Percentiles rank a stretch among this genome's conserved stretches.
Conservation (phyloP, 2,113 vertebrate genomes). For the Sisor rabdophorus region DNA sequence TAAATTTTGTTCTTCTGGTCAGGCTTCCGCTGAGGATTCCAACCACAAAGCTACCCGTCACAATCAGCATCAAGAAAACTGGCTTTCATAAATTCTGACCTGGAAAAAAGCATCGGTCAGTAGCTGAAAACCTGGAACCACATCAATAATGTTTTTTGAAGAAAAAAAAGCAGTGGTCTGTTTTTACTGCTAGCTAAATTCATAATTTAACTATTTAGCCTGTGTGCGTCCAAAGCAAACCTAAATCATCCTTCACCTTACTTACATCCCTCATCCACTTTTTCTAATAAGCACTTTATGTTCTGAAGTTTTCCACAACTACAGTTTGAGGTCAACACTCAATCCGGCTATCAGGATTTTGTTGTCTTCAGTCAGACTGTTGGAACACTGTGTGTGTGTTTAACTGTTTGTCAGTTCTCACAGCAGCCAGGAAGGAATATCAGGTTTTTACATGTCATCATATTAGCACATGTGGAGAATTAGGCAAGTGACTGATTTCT, state of each 20-base stretch:
- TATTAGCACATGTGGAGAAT: neutral
- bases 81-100: slow-evolving; percentile 32
- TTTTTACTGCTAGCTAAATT: slow-evolving; percentile 42
- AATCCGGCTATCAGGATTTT: slow-evolving; percentile 37
- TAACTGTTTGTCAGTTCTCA: slow-evolving; percentile 6
- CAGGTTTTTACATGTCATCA: neutral
- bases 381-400: slow-evolving; percentile 33
- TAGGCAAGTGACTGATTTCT: neutral
- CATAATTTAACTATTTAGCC: slow-evolving; percentile 39
- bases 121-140: slow-evolving; percentile 25
- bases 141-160: slow-evolving; percentile 25
- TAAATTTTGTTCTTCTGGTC: slow-evolving; percentile 26
- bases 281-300: slow-evolving; percentile 25
- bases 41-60: slow-evolving; percentile 23
- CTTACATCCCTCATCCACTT: neutral
- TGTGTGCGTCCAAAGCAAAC: slow-evolving; percentile 28
- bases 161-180: slow-evolving; percentile 1
- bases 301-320: slow-evolving; percentile 26
- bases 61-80: slow-evolving; percentile 24
- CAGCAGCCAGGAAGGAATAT: neutral
- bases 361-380: slow-evolving; percentile 18
- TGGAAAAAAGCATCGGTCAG: slow-evolving; percentile 36
- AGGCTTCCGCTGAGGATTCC: slow-evolving; percentile 18
- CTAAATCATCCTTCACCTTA: neutral
- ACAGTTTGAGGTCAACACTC: slow-evolving; percentile 24